Evolutionary conservation across 2,888 invertebrate genomes (phyloP).

Genomic region (Andrena trimmerana): DNA sequence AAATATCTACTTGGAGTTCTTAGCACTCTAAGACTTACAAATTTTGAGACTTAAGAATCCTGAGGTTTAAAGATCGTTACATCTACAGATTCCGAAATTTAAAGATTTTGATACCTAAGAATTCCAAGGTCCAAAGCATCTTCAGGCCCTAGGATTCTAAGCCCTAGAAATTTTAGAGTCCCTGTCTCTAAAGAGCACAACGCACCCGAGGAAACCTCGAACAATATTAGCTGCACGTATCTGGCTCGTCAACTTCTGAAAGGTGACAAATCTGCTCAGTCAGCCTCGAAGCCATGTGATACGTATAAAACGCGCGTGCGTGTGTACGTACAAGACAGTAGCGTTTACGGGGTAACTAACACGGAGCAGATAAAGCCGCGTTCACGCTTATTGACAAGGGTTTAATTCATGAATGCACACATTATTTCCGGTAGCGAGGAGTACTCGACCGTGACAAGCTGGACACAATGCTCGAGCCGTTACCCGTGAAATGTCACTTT

Average conservation of each 20-base stretch:
- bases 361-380: not conserved
- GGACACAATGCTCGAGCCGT: constrained; percentile 15
- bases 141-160: too few relatives aligned
- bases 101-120: too few relatives aligned
- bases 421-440: constrained; percentile 30
- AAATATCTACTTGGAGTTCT: too few relatives aligned
- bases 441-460: constrained; percentile 29
- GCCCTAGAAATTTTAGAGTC: too few relatives aligned
- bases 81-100: too few relatives aligned
- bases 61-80: too few relatives aligned
- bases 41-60: too few relatives aligned
- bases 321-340: not conserved
- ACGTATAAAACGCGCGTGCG: not conserved
- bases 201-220: not conserved
- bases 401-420: constrained; percentile 37
- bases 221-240: not conserved
- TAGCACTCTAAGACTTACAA: too few relatives aligned
- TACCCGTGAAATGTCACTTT: constrained; percentile 43
- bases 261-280: constrained; percentile 3
- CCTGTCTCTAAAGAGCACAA: too few relatives aligned
- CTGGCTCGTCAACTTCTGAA: not conserved
- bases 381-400: constrained; percentile 24
- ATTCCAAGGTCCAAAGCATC: too few relatives aligned
- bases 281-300: not conserved
- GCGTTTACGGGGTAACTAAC: constrained; percentile 3